Evolutionary conservation across 2,888 invertebrate genomes (phyloP).

Genomic region (Gryllus longicercus): DNA sequence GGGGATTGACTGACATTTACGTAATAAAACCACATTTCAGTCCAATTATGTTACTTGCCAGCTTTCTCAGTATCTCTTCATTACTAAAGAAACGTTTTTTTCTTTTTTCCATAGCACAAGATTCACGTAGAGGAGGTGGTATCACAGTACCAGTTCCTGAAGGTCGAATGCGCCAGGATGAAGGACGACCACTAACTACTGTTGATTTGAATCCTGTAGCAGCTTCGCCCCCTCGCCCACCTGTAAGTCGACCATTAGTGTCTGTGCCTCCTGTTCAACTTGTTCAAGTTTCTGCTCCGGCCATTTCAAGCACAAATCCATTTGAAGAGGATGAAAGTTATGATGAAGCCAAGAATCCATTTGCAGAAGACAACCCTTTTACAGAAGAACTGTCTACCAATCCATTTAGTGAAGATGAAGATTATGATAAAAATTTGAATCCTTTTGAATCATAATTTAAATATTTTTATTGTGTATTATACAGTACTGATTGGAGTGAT

Average conservation of each 20-base stretch:
- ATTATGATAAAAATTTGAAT: slow-evolving; percentile 74
- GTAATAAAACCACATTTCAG: too few relatives aligned
- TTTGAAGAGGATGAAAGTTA: slow-evolving; percentile 54
- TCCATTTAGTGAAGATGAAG: slow-evolving; percentile 47
- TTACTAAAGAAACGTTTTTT: slow-evolving; percentile 42
- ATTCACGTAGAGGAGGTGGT: slow-evolving; percentile 12
- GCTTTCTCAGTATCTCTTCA: slow-evolving; percentile 34
- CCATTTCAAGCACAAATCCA: slow-evolving; percentile 53
- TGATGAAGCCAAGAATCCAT: slow-evolving; percentile 73
- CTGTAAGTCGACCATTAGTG: slow-evolving; percentile 35
- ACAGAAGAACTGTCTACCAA: slow-evolving; percentile 47
- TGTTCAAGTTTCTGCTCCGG: neutral
- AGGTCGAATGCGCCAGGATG: slow-evolving; percentile 56
- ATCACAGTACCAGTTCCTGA: slow-evolving; percentile 46
- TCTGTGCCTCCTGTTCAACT: slow-evolving; percentile 37
- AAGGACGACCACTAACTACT: slow-evolving; percentile 43
- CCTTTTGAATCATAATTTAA: slow-evolving; percentile 55
- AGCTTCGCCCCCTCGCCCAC: slow-evolving; percentile 22
- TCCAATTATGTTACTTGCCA: too few relatives aligned
- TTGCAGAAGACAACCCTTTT: slow-evolving; percentile 49
- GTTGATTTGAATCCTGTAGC: neutral
- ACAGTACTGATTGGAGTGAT: too few relatives aligned
- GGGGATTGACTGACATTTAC: too few relatives aligned
- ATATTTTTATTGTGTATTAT: neutral
- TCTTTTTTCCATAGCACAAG: slow-evolving; percentile 38